A percentile compares a stretch with the other conserved stretches of the same genome.
These are phyloP conservation scores for Sebastes baramenuke DNA, from an alignment of 2,797 vertebrate genomes.

Conservation along the genomic window DNA sequence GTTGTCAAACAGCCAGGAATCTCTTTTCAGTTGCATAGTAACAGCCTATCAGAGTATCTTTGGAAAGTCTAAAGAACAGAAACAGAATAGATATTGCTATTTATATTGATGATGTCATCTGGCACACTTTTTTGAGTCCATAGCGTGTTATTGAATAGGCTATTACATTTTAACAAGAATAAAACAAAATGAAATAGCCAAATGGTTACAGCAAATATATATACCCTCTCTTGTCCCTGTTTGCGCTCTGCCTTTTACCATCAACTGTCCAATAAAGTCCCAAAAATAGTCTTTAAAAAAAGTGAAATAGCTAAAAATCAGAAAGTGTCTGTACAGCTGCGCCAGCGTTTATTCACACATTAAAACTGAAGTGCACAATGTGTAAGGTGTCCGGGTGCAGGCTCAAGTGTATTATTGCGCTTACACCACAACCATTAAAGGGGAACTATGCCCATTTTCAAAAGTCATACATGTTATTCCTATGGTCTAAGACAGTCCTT, in stretches of 20 bases:
- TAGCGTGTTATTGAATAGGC: neutral
- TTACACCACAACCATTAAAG: too few relatives aligned
- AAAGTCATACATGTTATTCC: too few relatives aligned
- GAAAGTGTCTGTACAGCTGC: too few relatives aligned
- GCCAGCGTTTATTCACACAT: too few relatives aligned
- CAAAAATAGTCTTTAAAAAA: too few relatives aligned
- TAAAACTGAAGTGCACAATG: too few relatives aligned
- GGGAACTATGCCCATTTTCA: too few relatives aligned
- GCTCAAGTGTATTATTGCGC: too few relatives aligned
- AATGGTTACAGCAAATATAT: neutral
- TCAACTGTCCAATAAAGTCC: too few relatives aligned
- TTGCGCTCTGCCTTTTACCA: neutral
- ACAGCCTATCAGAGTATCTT: neutral
- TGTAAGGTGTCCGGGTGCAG: too few relatives aligned
- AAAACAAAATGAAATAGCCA: neutral
- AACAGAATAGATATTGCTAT: neutral
- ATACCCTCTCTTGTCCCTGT: neutral
- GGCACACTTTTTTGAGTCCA: neutral
- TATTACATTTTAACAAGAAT: neutral
- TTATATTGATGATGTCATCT: neutral
- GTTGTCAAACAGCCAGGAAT: neutral
- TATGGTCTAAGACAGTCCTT: too few relatives aligned
- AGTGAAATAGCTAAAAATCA: too few relatives aligned
- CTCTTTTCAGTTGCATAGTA: neutral
- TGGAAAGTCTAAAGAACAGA: neutral